Evolutionary conservation across 2,113 vertebrate species (phyloP), one percentile per base, ranked within the genome.

Genomic region (Labrus mixtus): DNA sequence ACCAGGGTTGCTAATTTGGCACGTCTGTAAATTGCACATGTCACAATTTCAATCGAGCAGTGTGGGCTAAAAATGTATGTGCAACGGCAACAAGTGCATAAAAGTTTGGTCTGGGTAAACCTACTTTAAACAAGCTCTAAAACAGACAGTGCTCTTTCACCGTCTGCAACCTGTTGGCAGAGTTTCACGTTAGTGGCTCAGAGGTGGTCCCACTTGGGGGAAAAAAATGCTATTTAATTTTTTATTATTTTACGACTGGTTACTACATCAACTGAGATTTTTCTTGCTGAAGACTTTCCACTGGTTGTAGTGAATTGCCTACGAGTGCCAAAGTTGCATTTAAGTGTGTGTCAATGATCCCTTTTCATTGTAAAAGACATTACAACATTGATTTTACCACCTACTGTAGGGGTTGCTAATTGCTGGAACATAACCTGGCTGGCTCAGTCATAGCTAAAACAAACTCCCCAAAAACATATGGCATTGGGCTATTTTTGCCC

Each of bases 111-210:
- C 57, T 76, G 43, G 67, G 64, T 80, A 72, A 62, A 75, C 76
- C 67, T n/a, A 57, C 78, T 68, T 66, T 43, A 78, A 86, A 88
- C 79, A 81, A 88, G 82, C 88, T 81, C 88, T 79, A 81, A 87
- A 53, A 81, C 75, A 78, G 74, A 73, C 56, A 37, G 82, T 22
- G 60, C 72, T 29, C n/a, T 59, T 67, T 79, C 62, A 67, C 78
- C 65, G 19, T 23, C 46, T 62, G 69, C 64, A 54, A 83, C 79
- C 84, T 62, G 80, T 55, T 82, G 67, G 45, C 78, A 64, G 61
- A 9, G 11, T 58, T 73, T 78, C 5, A 43, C 29, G 68, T 63
- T 43, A 0, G 68, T 3, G 39, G 57, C 78, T 87, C 78, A 41
- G 41, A 73, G 87, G 86, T 87, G 89, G 91, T 85, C 83, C 59